A percentile compares a stretch with the other conserved stretches of the same genome.
Conservation (phyloP, 2,797 vertebrate genomes). For the Megalops cyprinoides region DNA sequence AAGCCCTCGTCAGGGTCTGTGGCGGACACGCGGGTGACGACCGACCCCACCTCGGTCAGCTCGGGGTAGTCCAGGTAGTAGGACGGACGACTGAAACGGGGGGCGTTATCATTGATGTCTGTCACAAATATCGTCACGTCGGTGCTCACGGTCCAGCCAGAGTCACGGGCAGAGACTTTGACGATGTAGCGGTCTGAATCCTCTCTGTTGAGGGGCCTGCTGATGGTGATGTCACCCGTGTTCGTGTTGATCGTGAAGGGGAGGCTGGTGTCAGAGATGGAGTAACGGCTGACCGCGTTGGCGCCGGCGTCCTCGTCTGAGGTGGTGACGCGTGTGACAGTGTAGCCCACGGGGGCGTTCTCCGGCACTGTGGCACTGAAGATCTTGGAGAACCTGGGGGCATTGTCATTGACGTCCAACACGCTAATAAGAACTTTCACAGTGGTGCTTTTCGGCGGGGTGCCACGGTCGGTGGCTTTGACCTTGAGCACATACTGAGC, state of each 20-base stretch:
- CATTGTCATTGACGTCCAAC: conserved; percentile 95
- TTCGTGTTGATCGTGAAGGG: conserved; percentile 89
- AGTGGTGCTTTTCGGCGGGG: conserved; percentile 76
- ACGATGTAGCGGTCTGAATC: conserved; percentile 90
- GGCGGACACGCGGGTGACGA: conserved; percentile 87
- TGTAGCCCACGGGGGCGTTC: conserved; percentile 90
- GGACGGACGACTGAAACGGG: conserved; percentile 89
- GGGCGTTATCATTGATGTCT: conserved; percentile 92
- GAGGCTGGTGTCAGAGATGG: conserved; percentile 85
- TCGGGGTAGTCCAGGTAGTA: conserved; percentile 96
- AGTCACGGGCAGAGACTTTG: conserved; percentile 92
- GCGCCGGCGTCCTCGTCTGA: conserved; percentile 90
- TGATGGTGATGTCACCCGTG: conserved; percentile 91
- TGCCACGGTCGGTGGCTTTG: conserved; percentile 87
- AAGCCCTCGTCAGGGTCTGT: conserved; percentile 87
- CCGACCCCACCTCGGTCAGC: conserved; percentile 83
- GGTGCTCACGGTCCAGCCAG: conserved; percentile 96
- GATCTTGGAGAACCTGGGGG: conserved; percentile 95
- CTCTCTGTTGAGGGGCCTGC: conserved; percentile 89
- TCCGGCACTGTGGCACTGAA: conserved; percentile 93
- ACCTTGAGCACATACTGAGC: conserved; percentile 81
- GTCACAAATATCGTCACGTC: conserved; percentile 93
- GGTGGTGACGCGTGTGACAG: conserved; percentile 90
- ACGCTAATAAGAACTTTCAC: conserved; percentile 86
- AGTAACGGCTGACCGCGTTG: conserved; percentile 90